Evolutionary conservation across 53 echinoderm and acorn worm genomes (phyloP).

Genomic region (Astropecten irregularis): DNA sequence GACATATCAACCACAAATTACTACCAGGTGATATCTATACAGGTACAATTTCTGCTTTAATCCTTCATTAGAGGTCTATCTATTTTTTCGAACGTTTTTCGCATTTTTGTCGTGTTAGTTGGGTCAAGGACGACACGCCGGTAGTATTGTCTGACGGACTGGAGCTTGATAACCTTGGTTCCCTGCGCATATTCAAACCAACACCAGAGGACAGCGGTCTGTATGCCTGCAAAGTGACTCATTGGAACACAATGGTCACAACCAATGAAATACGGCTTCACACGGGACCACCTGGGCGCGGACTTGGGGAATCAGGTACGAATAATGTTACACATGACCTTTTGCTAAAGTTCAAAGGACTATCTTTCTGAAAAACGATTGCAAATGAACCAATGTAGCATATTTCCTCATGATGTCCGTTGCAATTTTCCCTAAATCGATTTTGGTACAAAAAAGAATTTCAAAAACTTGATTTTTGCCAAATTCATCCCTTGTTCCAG

Average conservation of each 20-base stretch:
- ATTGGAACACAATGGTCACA: conserved; percentile 12
- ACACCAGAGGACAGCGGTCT: conserved; percentile 10
- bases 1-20: not conserved
- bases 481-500: too few species aligned
- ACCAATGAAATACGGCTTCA: conserved; percentile 38
- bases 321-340: too few species aligned
- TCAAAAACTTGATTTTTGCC: too few species aligned
- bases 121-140: not conserved
- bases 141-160: conserved; percentile 1
- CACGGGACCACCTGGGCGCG: not conserved
- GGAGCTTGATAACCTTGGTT: not conserved
- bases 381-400: too few species aligned
- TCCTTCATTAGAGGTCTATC: not conserved
- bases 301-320: conserved; percentile 28
- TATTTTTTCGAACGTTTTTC: not conserved
- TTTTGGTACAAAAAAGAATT: too few species aligned
- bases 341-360: too few species aligned
- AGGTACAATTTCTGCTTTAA: not conserved
- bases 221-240: not conserved
- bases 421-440: too few species aligned
- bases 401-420: too few species aligned
- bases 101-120: not conserved
- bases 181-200: conserved; percentile 3
- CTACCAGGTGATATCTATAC: too few species aligned
- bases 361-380: too few species aligned